Base-by-base conservation (phyloP, 2,113 vertebrate species). In the Nerophis ophidion region DNA sequence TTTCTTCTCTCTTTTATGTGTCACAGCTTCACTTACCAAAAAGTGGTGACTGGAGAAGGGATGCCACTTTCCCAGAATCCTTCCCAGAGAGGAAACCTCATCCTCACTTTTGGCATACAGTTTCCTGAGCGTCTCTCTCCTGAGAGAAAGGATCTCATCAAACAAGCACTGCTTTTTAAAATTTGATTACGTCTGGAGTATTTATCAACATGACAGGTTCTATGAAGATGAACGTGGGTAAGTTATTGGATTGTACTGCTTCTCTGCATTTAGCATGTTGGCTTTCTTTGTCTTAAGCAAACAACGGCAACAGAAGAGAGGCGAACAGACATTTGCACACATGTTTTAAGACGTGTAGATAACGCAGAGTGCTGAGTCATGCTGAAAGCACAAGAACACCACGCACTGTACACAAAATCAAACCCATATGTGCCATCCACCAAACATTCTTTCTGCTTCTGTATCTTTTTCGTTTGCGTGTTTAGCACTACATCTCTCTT, bases 11-110 rank as follows among this genome's bases (percentile, higher is more conserved):
- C 11, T 64, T 50, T 58, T 68, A 49, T 68, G 10, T 70, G 8
- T 48, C 17, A 14, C 81, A 99, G 97, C 77, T 93, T 93, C 50
- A 81, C 80, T 13, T 99, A 95, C 87, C 90, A 71, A 40, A 96
- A 97, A 57, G 75, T 90, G 65, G 91, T 98, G 63, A 87, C 85
- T 0, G 92, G 89, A 51, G 96, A 97, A 74, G 97, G 97, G 61
- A 98, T 99, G 95, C 94, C 93, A 0, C 66, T 93, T 65, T 68
- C 71, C 2, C 65, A 80, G 44, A 84, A 92, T 67, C 89, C 88
- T 9, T 76, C 52, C 14, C 70, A 59, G 70, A 92, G 78, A 78
- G 97, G 97, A 9, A 87, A 95, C 69, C 94, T 99, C 71, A 79
- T 92, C 74, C 87, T 99, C 35, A 86, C 83, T 60, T 99, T 99